Conservation (phyloP, 2,113 vertebrate species). For the Bombycilla garrulus region DNA sequence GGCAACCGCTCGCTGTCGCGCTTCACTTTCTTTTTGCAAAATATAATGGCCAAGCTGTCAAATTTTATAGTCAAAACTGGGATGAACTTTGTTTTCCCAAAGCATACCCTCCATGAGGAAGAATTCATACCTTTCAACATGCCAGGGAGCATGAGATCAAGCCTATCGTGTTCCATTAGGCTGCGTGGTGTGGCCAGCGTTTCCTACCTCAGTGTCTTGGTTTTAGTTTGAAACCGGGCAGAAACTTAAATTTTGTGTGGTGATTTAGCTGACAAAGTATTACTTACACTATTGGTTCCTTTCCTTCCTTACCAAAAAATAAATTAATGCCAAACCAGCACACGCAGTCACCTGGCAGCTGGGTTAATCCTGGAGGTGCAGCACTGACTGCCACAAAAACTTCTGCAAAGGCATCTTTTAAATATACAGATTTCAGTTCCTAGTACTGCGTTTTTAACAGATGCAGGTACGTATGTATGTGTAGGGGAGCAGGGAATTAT, state of each 20-base stretch:
- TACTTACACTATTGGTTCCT: too few species aligned
- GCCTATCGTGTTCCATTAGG: neutral
- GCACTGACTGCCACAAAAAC: neutral
- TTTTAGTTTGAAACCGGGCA: too few species aligned
- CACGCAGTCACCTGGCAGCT: neutral
- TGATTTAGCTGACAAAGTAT: too few species aligned
- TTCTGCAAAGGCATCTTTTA: neutral
- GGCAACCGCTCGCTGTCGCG: neutral
- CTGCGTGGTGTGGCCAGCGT: neutral
- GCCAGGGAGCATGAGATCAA: neutral
- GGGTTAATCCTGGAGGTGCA: neutral
- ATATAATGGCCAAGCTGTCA: neutral
- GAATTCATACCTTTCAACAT: neutral
- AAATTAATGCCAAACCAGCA: too few species aligned
- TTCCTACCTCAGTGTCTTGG: neutral
- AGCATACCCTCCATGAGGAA: neutral
- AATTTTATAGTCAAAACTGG: neutral
- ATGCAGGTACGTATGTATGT: neutral
- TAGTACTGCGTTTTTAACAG: neutral
- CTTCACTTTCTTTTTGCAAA: neutral
- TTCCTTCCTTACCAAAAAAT: too few species aligned
- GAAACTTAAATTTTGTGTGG: too few species aligned
- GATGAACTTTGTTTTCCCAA: neutral
- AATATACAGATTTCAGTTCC: neutral
- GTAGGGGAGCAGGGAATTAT: neutral